Evolutionary conservation across 2,797 vertebrate species (phyloP), one percentile per base, ranked within the genome.

Genomic region (Eurystomus glaucurus): DNA sequence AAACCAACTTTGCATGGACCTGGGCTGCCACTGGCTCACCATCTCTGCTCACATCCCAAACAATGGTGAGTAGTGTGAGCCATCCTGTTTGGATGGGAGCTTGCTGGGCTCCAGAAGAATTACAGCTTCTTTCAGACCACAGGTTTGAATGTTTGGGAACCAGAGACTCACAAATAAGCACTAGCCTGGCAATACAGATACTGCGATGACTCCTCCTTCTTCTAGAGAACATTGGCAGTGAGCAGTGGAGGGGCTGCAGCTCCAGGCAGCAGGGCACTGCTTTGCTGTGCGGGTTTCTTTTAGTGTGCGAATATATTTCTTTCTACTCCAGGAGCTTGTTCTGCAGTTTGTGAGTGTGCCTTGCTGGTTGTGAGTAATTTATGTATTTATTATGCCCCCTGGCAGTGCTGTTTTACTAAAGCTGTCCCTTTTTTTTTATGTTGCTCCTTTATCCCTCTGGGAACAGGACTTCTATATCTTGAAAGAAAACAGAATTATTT

Each of bases 381-480:
- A 93, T 94, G 92, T 57, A 94, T 97, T 95, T 95, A 95, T 97
- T 90, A 80, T 85, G 77, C 90, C 96, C 91, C 84, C 70, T 82
- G 83, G 95, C 91, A 88, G 79, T 71, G 83, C 94, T 96, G 95
- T 93, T 97, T 96, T 90, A 95, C 95, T 96, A 93, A 95, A 91
- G 60, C 79, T 85, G 88, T 93, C 91, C 65, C 22, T 28, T 94
- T 94, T 31, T 31, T 90, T 86, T 80, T 65, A 74, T 66, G 51
- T 64, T 90, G 84, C 76, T 91, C 71, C 89, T 94, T 95, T 66
- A 95, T 94, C 78, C 91, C 91, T 61, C 57, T 93, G 91, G 94
- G 96, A 95, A 87, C 21, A 9, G 65, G 75, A 25, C 71, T 93
- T 92, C 85, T 81, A 76, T 64, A 89, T 96, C 94, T 95, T 95